Evolutionary conservation across 92 coral and sea anemone genomes (phyloP), one percentile per base, ranked within the genome.

Genomic region (Plumapathes pennacea): DNA sequence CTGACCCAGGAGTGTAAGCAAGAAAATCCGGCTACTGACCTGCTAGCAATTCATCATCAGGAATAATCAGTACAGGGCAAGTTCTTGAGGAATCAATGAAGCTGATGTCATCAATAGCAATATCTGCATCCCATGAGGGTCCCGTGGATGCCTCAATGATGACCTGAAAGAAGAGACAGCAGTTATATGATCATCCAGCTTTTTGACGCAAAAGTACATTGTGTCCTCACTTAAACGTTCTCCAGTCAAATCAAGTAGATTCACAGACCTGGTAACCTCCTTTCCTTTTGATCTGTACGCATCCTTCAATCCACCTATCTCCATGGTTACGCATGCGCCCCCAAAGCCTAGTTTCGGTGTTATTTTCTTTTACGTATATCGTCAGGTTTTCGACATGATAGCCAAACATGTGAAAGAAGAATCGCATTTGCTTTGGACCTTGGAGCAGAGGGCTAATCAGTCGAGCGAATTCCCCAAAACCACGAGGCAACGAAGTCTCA

Each of bases 91-190:
- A n/a, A n/a, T n/a, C n/a, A n/a, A n/a, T 57, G 39, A 70, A 70
- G 33, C 17, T 36, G 17, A 70, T 70, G 10, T 70, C 77, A 45
- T 70, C 77, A n/a, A 70, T 13, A 4, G 77, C 77, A 24, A 48
- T 70, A 22, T 70, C 77, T 3, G 49, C 57, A 3, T 47, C 46
- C 11, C 15, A 46, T 0, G 25, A 20, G 17, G 37, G 14, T 23
- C 77, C 77, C 12, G 69, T 46, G 14, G 49, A 29, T 5, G 54
- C 77, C 13, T 57, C 77, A 6, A 70, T 6, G 17, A 59, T 9
- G 30, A 70, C 40, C 77, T 70, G 60, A 15, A 29, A 32, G 8
- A 49, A 4, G 17, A 49, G n/a, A n/a, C n/a, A n/a, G n/a, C n/a
- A n/a, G n/a, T n/a, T n/a, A n/a, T n/a, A n/a, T n/a, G n/a, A n/a